Evolutionary conservation across 2,113 vertebrate genomes (phyloP).

Genomic region (Anoplopoma fimbria): DNA sequence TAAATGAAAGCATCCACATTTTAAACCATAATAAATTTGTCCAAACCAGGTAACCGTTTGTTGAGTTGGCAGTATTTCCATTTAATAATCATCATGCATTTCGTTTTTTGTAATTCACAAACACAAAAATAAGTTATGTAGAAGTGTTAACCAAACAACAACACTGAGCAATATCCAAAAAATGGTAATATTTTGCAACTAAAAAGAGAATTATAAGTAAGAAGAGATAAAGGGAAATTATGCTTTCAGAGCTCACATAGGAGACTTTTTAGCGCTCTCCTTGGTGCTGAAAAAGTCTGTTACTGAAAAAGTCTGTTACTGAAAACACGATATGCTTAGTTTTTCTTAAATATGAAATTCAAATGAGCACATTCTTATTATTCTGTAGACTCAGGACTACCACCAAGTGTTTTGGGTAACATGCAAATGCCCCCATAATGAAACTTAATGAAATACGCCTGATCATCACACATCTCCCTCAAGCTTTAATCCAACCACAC

Average conservation of each 20-base stretch:
- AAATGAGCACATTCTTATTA: slow-evolving; percentile 41
- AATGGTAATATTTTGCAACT: background rate
- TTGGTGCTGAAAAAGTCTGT: slow-evolving; percentile 28
- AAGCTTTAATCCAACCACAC: slow-evolving; percentile 26
- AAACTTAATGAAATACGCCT: slow-evolving; percentile 32
- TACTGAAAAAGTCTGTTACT: slow-evolving; percentile 7
- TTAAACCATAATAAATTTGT: background rate
- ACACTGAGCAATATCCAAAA: slow-evolving; percentile 21
- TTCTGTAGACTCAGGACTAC: slow-evolving; percentile 17
- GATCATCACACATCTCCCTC: slow-evolving; percentile 43
- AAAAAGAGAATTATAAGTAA: slow-evolving; percentile 13
- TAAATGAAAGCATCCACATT: slow-evolving; percentile 1
- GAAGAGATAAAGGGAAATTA: background rate
- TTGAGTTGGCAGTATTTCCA: background rate
- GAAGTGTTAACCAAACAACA: slow-evolving; percentile 10
- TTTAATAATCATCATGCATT: slow-evolving; percentile 25
- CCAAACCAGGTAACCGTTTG: slow-evolving; percentile 10
- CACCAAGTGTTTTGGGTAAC: slow-evolving; percentile 34
- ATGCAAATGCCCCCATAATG: slow-evolving; percentile 30
- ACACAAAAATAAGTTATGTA: slow-evolving; percentile 13
- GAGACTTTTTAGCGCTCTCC: slow-evolving; percentile 23
- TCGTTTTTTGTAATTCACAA: background rate
- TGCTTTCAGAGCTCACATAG: slow-evolving; percentile 2
- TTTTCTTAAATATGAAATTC: slow-evolving; percentile 42
- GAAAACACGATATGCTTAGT: slow-evolving; percentile 7